phyloP scores from a whole-genome alignment of 2,113 vertebrate species.

The Megaleporinus macrocephalus region DNA sequence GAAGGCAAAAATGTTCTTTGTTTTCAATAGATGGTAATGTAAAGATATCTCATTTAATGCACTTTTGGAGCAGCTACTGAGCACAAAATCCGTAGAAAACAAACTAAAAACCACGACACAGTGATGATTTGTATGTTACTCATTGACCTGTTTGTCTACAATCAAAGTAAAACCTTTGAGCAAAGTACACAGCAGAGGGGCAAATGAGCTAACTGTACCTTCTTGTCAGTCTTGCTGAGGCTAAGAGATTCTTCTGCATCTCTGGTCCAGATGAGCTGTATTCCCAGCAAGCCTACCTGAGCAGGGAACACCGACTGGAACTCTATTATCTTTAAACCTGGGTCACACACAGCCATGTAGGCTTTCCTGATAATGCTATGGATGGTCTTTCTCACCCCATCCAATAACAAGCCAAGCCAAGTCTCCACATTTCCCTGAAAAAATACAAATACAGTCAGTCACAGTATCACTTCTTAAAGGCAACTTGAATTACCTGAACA shows the following conservation, averaged over 20 bases:
- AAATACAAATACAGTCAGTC: neutral
- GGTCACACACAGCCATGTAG: conserved; percentile 72
- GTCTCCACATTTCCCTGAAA: conserved; percentile 81
- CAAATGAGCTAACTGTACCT: conserved; percentile 51
- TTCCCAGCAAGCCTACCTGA: conserved; percentile 89
- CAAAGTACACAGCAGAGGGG: neutral
- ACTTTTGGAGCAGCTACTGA: too few relatives aligned
- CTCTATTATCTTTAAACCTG: conserved; percentile 75
- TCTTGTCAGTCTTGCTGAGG: conserved; percentile 84
- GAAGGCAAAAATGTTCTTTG: too few relatives aligned
- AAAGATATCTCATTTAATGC: too few relatives aligned
- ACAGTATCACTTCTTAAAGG: neutral
- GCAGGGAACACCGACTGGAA: conserved; percentile 82
- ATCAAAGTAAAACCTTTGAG: too few relatives aligned
- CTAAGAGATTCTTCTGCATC: conserved; percentile 86
- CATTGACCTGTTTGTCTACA: too few relatives aligned
- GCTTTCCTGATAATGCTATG: conserved; percentile 81
- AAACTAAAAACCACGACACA: too few relatives aligned
- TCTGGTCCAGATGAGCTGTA: conserved; percentile 91
- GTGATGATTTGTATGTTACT: too few relatives aligned
- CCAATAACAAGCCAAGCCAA: conserved; percentile 81
- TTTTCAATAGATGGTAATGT: too few relatives aligned
- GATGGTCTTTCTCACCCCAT: conserved; percentile 79
- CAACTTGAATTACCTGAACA: too few relatives aligned
- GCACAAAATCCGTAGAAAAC: too few relatives aligned